Evolutionary conservation across 2,888 invertebrate genomes (phyloP), one percentile per base, ranked within the genome.

Genomic region (Julus scandinavius): DNA sequence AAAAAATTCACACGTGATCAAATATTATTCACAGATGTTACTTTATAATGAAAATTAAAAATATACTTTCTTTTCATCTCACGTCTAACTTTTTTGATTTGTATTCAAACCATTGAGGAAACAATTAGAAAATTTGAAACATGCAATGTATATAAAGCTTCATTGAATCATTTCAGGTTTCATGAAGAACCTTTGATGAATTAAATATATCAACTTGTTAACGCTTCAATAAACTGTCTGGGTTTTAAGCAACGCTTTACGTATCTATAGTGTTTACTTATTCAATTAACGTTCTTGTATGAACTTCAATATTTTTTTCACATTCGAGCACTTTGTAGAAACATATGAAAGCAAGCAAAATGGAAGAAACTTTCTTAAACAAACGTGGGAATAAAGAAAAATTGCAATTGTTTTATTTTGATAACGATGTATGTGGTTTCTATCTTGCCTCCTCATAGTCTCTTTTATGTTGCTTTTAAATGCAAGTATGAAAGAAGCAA

Each of bases 351-450:
- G 9, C 72, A 72, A 72, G 29, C 29, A 17, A 54, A 29, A 72
- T 20, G 6, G 63, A 63, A 63, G 7, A 63, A 63, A 20, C 20
- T 7, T 17, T 11, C 13, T 29, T 11, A 72, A 29, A 29, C 13
- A 72, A 11, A 20, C 29, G 6, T 3, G 20, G 6, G 29, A 29
- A 72, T 72, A 72, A 72, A 72, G 72, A 72, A 72, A 72, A 72
- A 72, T 72, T 72, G 72, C 72, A 72, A 72, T 63, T 72, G 72
- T 72, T 72, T 72, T 72, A 72, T 72, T 72, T 29, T 72, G 72
- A 72, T 72, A 72, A 72, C 29, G 72, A 72, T 72, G 29, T 72
- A 29, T 72, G 72, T 72, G 72, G 72, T 72, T 29, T 72, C 72
- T 72, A 72, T 72, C 72, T 72, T 72, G 72, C 72, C 72, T 72